phyloP scores from a whole-genome alignment of 2,888 invertebrate genomes.

The Drosophila siamana region DNA sequence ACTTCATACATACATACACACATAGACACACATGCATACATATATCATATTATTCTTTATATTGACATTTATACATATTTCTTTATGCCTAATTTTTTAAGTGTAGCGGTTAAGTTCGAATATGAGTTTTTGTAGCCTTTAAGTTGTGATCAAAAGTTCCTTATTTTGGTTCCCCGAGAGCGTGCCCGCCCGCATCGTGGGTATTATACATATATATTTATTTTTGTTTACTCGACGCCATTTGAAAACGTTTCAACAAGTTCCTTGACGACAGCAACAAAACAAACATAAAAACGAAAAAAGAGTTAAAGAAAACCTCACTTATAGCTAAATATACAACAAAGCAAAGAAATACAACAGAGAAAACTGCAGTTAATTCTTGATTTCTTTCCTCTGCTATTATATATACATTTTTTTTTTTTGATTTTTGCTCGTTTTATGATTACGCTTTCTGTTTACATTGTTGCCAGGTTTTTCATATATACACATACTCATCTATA shows the following conservation, averaged over 20 bases:
- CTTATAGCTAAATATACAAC: slow-evolving; percentile 71
- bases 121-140: slow-evolving; percentile 57
- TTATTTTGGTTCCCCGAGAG: slow-evolving; percentile 82
- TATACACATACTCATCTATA: slow-evolving; percentile 13
- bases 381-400: slow-evolving; percentile 8
- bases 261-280: slow-evolving; percentile 60
- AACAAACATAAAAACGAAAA: slow-evolving; percentile 27
- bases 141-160: slow-evolving; percentile 84
- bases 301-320: slow-evolving; percentile 23
- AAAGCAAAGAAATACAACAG: slow-evolving; percentile 15
- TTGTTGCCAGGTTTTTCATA: slow-evolving; percentile 51
- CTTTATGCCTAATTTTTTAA: slow-evolving; percentile 39
- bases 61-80: slow-evolving; percentile 24
- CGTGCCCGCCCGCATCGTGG: slow-evolving; percentile 59
- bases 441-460: slow-evolving; percentile 30
- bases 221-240: slow-evolving; percentile 60
- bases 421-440: slow-evolving; percentile 44
- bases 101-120: slow-evolving; percentile 46
- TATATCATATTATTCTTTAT: slow-evolving; percentile 26
- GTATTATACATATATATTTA: slow-evolving; percentile 53
- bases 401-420: slow-evolving; percentile 8
- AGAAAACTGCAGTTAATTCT: slow-evolving; percentile 11
- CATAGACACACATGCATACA: slow-evolving; percentile 11
- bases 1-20: slow-evolving; percentile 16
- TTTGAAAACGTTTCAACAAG: slow-evolving; percentile 76